phyloP scores from a whole-genome alignment of 2,797 vertebrate genomes.

The Acestrorhynchus altus region DNA sequence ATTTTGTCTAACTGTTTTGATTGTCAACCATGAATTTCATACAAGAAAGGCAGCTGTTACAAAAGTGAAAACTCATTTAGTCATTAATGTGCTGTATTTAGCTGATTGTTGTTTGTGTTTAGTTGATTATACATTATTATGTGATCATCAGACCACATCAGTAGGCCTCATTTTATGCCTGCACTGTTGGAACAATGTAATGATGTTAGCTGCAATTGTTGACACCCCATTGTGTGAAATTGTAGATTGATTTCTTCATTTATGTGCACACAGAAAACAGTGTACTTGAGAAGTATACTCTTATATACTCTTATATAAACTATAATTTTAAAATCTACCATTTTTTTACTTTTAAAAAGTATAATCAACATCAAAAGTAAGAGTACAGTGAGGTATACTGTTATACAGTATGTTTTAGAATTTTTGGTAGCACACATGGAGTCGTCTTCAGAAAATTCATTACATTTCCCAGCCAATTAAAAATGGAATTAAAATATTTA shows the following conservation, averaged over 20 bases:
- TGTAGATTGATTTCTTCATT: conserved; percentile 23
- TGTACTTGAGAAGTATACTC: too few relatives aligned
- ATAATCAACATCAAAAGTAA: too few relatives aligned
- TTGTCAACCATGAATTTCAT: not conserved
- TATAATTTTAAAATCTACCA: too few relatives aligned
- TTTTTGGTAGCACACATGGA: too few relatives aligned
- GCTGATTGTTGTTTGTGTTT: conserved; percentile 1
- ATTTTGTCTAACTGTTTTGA: not conserved
- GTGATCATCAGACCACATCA: not conserved
- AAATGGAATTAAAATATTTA: too few relatives aligned
- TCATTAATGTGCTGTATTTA: not conserved
- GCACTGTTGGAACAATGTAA: not conserved
- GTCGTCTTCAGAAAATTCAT: too few relatives aligned
- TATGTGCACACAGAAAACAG: not conserved
- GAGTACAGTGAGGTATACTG: too few relatives aligned
- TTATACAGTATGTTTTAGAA: too few relatives aligned
- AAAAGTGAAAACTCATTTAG: not conserved
- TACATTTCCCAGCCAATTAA: too few relatives aligned
- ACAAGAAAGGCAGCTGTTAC: not conserved
- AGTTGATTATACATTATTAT: not conserved
- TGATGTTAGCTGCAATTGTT: conserved; percentile 27
- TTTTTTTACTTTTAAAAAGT: too few relatives aligned
- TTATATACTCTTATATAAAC: too few relatives aligned
- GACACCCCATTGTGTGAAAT: conserved; percentile 30
- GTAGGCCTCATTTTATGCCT: not conserved